Percentiles rank a stretch among this genome's conserved stretches.
Evolutionary conservation across 2,113 vertebrate species (phyloP).

Genomic region (Dromaius novaehollandiae): DNA sequence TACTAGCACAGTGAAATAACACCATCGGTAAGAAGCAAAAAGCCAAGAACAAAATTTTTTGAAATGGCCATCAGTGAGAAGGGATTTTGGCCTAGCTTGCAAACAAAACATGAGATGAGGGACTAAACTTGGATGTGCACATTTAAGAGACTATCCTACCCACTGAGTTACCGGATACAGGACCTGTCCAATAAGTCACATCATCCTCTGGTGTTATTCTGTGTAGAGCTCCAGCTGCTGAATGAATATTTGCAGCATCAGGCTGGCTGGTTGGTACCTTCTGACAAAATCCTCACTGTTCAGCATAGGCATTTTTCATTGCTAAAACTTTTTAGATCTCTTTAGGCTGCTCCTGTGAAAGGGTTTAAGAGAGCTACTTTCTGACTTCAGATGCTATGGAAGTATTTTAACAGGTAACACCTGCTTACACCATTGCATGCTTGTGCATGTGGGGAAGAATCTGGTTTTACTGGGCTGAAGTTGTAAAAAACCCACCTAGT

Average conservation of each 20-base stretch:
- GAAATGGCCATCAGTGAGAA: not conserved
- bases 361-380: not conserved
- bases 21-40: not conserved
- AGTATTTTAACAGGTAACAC: not conserved
- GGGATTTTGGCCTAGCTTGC: not conserved
- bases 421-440: not conserved
- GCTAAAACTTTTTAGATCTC: not conserved
- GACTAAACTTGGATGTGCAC: not conserved
- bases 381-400: not conserved
- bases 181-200: not conserved
- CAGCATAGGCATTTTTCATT: not conserved
- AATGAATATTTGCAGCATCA: not conserved
- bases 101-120: not conserved
- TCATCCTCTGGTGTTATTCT: not conserved
- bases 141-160: not conserved
- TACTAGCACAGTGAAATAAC: not conserved
- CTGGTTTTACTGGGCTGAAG: not conserved
- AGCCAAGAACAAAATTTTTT: not conserved
- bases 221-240: not conserved
- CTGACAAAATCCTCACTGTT: not conserved
- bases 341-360: not conserved
- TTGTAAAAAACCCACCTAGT: not conserved
- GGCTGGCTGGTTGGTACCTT: not conserved
- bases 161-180: not conserved
- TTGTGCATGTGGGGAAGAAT: accelerated